Base-by-base conservation (phyloP, 1,140 invertebrate genomes). In the Drosophila lini region DNA sequence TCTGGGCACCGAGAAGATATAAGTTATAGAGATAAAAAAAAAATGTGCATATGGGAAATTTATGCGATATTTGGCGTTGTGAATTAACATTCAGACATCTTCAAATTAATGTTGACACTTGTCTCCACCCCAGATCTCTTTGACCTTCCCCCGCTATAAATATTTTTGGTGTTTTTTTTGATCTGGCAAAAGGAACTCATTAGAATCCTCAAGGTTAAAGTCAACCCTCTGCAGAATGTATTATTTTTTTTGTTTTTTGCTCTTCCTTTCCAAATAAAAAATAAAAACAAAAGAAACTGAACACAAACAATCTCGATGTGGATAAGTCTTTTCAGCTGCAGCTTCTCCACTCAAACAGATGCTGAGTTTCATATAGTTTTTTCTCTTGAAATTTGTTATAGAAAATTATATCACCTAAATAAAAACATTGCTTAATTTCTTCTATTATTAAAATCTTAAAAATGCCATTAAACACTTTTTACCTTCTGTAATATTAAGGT, bases 71-170 rank as follows among this genome's bases (percentile, higher is more conserved):
- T 82, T 75, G 55, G 65, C 75, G 62, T 58, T 75, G 58, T 60
- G 80, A 81, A 85, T 81, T 71, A 81, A 71, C 75, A 81, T 76
- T 64, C 79, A 65, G 82, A 86, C 73, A 53, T 86, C 77, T 74
- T 74, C 65, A 80, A 88, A 86, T 86, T 80, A 86, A 86, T 83
- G 83, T 83, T 82, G 83, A 88, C 79, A 86, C 83, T 88, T 86
- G 83, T 58, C 68, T 69, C 64, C 64, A 19, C 64, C 63, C 68
- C 31, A 48, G 36, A 69, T 79, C 61, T 47, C 42, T 75, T 48
- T 62, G 55, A 45, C 41, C 59, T 48, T 41, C 42, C 47, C 65
- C 32, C 45, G 22, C 42, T 44, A 31, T 36, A 48, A 15, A 58
- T 63, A 3, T 32, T 32, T 32, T 3, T 15, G 25, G 25, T 11